Percentiles rank a stretch among this genome's conserved stretches.
Evolutionary conservation across 2,113 vertebrate genomes (phyloP).

Genomic region (Tyto alba): DNA sequence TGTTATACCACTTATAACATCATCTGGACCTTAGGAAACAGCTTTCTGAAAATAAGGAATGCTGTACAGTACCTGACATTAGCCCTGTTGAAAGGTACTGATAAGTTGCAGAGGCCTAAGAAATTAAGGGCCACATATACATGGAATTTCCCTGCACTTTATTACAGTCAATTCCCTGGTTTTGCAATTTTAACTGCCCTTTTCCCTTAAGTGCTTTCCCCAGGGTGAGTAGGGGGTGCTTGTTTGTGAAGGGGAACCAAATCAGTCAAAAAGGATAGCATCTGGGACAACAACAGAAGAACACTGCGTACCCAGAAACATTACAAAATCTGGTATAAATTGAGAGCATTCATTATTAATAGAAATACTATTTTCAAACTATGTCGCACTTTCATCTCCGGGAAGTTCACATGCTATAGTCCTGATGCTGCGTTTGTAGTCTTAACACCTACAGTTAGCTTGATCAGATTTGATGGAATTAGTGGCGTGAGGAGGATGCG

Average conservation of each 20-base stretch:
- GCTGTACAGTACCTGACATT: neutral
- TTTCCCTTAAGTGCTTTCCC: neutral
- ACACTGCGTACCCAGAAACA: neutral
- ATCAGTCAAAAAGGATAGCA: neutral
- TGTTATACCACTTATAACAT: constrained; percentile 41
- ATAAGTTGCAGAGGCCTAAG: constrained; percentile 49
- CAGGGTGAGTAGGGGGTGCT: neutral
- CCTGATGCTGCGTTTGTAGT: constrained; percentile 22
- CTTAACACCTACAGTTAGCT: constrained; percentile 16
- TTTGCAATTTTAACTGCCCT: constrained; percentile 31
- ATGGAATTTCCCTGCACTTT: constrained; percentile 12
- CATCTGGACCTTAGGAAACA: constrained; percentile 44
- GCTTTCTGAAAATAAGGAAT: constrained; percentile 29
- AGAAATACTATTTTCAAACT: constrained; percentile 41
- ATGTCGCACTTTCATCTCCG: neutral
- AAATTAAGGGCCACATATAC: constrained; percentile 21
- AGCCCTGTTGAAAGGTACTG: constrained; percentile 49
- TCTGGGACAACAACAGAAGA: neutral
- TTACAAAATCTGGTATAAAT: constrained; percentile 28
- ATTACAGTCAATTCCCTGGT: neutral
- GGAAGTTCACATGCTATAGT: constrained; percentile 1
- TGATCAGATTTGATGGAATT: constrained; percentile 1
- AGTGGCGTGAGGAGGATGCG: neutral
- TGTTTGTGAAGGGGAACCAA: neutral
- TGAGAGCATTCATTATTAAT: constrained; percentile 36